A percentile compares a stretch with the other conserved stretches of the same genome.
Evolutionary conservation across 2,888 invertebrate genomes (phyloP).

Genomic region (Pandemis cinnamomeana): DNA sequence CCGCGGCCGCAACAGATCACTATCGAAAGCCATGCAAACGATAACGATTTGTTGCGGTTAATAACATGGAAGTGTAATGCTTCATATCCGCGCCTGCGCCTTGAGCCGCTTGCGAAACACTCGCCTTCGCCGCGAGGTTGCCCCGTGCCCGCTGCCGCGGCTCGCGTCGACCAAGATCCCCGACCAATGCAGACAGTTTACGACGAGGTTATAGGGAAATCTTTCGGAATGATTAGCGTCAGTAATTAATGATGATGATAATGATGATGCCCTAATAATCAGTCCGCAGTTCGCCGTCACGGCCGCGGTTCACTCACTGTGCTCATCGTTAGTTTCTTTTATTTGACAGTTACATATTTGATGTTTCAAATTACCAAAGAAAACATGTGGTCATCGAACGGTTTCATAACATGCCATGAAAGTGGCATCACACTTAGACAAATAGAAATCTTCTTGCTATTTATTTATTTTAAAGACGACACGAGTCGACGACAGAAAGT

Average conservation of each 20-base stretch:
- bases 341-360: background rate
- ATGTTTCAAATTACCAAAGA: constrained; percentile 15
- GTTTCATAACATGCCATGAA: constrained; percentile 32
- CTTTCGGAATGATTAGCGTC: no score
- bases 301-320: no score
- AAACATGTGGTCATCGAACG: constrained; percentile 25
- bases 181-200: background rate
- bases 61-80: constrained; percentile 32
- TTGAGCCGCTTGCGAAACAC: constrained; percentile 20
- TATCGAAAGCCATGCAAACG: constrained; percentile 25
- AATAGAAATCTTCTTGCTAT: background rate
- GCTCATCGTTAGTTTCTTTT: background rate
- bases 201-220: no score
- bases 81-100: constrained; percentile 23
- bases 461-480: constrained; percentile 16
- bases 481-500: background rate
- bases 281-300: no score
- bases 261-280: no score
- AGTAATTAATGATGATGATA: no score
- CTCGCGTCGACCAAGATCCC: background rate
- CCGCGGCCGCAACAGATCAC: constrained; percentile 5
- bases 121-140: constrained; percentile 18
- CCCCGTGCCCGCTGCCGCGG: background rate
- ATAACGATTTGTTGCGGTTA: constrained; percentile 26
- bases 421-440: constrained; percentile 12